phyloP scores from a whole-genome alignment of 2,113 vertebrate genomes.

The Proteles cristata region DNA sequence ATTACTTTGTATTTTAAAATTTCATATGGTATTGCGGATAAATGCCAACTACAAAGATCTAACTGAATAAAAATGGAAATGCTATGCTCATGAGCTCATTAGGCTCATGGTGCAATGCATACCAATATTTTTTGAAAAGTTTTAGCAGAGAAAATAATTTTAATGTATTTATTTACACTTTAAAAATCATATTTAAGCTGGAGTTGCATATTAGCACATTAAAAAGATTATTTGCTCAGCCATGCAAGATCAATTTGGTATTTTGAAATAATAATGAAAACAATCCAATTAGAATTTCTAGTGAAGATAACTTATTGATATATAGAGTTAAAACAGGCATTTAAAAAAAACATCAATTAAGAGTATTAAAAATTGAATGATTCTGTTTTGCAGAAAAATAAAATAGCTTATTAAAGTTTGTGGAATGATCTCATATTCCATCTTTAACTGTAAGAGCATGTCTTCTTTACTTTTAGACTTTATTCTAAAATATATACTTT shows the following conservation, averaged over 20 bases:
- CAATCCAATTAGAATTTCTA: background rate
- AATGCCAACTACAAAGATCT: constrained; percentile 66
- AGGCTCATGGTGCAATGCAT: constrained; percentile 31
- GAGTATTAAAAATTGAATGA: background rate
- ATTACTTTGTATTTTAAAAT: background rate
- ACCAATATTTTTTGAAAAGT: constrained; percentile 63
- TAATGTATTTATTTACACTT: constrained; percentile 60
- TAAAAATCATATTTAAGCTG: constrained; percentile 56
- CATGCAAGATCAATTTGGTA: background rate
- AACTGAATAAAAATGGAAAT: constrained; percentile 78
- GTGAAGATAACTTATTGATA: background rate
- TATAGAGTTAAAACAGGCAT: background rate
- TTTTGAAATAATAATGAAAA: background rate
- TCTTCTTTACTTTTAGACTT: background rate
- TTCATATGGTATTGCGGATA: constrained; percentile 68
- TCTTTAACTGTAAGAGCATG: background rate
- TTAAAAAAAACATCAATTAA: background rate
- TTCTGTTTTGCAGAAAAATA: background rate
- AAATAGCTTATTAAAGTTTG: background rate
- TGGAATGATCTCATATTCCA: background rate
- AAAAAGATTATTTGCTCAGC: background rate
- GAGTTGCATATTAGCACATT: background rate
- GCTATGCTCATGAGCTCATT: constrained; percentile 41
- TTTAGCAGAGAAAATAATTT: constrained; percentile 54
- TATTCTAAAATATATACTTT: background rate